Evolutionary conservation across 2,113 vertebrate genomes (phyloP), one percentile per base, ranked within the genome.

Genomic region (Micronycteris hirsuta): DNA sequence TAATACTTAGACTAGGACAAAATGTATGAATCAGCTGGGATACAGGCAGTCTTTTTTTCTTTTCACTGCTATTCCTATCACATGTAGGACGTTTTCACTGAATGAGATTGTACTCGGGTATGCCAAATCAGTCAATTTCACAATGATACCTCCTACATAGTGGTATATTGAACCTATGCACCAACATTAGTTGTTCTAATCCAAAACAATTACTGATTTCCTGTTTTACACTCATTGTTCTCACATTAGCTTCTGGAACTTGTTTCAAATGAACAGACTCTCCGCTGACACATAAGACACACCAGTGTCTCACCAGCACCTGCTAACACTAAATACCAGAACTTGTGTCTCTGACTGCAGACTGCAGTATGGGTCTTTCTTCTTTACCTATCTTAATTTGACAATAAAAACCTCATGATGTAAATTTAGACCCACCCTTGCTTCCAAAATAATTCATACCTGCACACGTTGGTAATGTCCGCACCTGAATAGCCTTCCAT

Each of bases 401-500:
- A 31, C 33, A 70, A 52, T 52, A 80, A 87, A 94, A 78, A 52
- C 33, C 38, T 93, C 14, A 0, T 49, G 87, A 33, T 49, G 52
- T 3, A 58, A 67, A 41, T 81, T 77, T 74, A 36, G 20, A 28
- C 17, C 38, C 76, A 86, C 38, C 67, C n/a, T 41, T 38, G 22
- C 85, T 86, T 86, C 38, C 28, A 86, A 71, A 93, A 76, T 88
- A 67, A 91, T 81, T 83, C 96, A 36, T 97, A 99, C 99, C 99
- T 99, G 99, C 99, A 99, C 24, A 99, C 99, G 0, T 99, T 99
- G 91, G 99, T 99, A 92, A 99, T 99, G 98, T 99, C 99, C 0
- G 99, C 99, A 96, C 99, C 99, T 8, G 99, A 99, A 96, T 99
- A 99, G 20, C 99, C 99, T 95, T 99, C 99, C 99, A 99, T 99